Evolutionary conservation across 2,888 invertebrate genomes (phyloP), one percentile per base, ranked within the genome.

Genomic region (Amphipyra berbera): DNA sequence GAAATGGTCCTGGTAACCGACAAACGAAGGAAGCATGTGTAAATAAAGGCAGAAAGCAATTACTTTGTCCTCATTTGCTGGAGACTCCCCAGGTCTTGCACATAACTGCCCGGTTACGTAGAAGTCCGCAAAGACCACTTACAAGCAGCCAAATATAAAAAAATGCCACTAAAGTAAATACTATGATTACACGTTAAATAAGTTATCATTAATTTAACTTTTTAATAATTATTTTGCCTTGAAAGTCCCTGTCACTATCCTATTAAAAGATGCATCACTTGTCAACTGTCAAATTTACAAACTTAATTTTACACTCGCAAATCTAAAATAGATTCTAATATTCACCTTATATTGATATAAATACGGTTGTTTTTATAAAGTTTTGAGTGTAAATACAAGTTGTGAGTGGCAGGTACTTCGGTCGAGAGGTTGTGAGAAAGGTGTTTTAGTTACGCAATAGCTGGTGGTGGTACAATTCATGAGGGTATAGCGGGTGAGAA

Each of bases 361-460:
- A 0, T 56, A 64, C 44, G 40, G 33, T 6, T 35, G 14, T 54
- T 50, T 6, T 53, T 37, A 12, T 27, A 21, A 12, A 2, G n/a
- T 42, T 38, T 49, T 52, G 47, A 21, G 0, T 47, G 61, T 57
- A 59, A 67, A 53, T 50, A 33, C 38, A 64, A 33, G 42, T 71
- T 66, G 68, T 57, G 60, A 75, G 77, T 73, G 72, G 46, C 73
- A 68, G 76, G 81, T 82, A 81, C 68, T 81, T 67, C 61, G 79
- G 85, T 86, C 76, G 76, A 86, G 88, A 91, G 90, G 90, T 90
- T 89, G 80, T 90, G 89, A 82, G 90, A 90, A 90, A 90, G 89
- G 89, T 87, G 69, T 68, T 57, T n/a, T 35, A 45, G 50, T 90
- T 89, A 86, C 76, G 87, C 74, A 92, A 91, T 80, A 45, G 50